Evolutionary conservation across 2,113 vertebrate species (phyloP).

Genomic region (Myrmecobius fasciatus): DNA sequence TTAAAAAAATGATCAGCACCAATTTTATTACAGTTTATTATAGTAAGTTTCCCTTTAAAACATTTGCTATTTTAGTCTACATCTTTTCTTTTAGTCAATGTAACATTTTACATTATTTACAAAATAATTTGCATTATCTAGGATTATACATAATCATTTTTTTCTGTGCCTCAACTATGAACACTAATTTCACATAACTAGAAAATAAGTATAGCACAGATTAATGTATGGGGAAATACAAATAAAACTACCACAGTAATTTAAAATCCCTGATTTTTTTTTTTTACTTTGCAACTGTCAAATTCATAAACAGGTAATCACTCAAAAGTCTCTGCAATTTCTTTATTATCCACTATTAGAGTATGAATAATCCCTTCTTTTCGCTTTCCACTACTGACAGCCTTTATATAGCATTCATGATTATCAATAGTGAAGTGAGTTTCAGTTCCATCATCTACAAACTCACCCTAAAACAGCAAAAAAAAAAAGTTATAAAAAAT

Average conservation of each 20-base stretch:
- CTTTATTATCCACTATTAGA: slow-evolving; percentile 92
- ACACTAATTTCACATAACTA: slow-evolving; percentile 77
- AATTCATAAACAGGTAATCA: slow-evolving; percentile 79
- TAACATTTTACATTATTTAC: slow-evolving; percentile 72
- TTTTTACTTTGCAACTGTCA: slow-evolving; percentile 61
- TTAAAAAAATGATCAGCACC: slow-evolving; percentile 52
- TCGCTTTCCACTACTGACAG: slow-evolving; percentile 97
- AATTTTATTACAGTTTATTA: slow-evolving; percentile 72
- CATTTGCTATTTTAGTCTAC: slow-evolving; percentile 63
- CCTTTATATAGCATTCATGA: slow-evolving; percentile 96
- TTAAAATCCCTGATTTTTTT: slow-evolving; percentile 73
- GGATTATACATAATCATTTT: slow-evolving; percentile 63
- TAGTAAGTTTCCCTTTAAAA: slow-evolving; percentile 45
- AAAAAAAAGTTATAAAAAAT: slow-evolving; percentile 32
- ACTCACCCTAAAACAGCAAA: slow-evolving; percentile 91
- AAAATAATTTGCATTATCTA: slow-evolving; percentile 68
- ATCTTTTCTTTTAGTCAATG: slow-evolving; percentile 54
- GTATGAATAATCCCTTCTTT: slow-evolving; percentile 96
- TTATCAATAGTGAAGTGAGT: slow-evolving; percentile 94
- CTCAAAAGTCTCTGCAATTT: slow-evolving; percentile 90
- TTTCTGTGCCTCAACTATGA: slow-evolving; percentile 64
- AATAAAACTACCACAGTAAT: slow-evolving; percentile 80
- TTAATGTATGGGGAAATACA: slow-evolving; percentile 79
- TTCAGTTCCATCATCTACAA: slow-evolving; percentile 98
- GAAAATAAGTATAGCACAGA: slow-evolving; percentile 77